A percentile compares a stretch with the other conserved stretches of the same genome.
These are phyloP conservation scores for Bambusicola thoracicus DNA, from an alignment of 2,113 vertebrate genomes.

Conservation along the genomic window DNA sequence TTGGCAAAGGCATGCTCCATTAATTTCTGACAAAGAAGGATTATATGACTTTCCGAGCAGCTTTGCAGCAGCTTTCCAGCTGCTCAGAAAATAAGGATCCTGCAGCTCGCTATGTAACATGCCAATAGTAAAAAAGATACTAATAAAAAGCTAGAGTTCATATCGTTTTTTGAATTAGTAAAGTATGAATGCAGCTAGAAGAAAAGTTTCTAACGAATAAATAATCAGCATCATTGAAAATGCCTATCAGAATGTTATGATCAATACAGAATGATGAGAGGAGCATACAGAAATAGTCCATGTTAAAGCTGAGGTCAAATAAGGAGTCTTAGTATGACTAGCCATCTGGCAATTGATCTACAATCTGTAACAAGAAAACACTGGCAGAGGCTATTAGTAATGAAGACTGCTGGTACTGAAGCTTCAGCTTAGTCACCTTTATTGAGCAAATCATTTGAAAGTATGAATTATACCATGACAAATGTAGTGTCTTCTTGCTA, in stretches of 20 bases:
- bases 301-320: neutral
- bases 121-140: neutral
- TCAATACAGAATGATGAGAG: neutral
- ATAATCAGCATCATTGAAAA: neutral
- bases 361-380: neutral
- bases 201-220: neutral
- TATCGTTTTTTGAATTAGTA: neutral
- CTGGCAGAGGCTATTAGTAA: neutral
- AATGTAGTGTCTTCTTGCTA: neutral
- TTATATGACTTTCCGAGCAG: neutral
- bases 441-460: neutral
- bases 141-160: neutral
- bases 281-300: neutral
- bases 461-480: neutral
- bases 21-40: neutral
- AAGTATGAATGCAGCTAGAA: neutral
- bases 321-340: neutral
- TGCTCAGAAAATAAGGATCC: neutral
- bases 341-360: neutral
- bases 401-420: neutral
- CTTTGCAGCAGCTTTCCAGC: neutral
- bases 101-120: neutral
- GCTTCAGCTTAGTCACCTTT: neutral
- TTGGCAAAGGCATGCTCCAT: neutral
- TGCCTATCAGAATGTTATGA: neutral